These are phyloP conservation scores for Cranoglanis bouderius DNA, from an alignment of 2,113 vertebrate genomes.

Conservation along the genomic window DNA sequence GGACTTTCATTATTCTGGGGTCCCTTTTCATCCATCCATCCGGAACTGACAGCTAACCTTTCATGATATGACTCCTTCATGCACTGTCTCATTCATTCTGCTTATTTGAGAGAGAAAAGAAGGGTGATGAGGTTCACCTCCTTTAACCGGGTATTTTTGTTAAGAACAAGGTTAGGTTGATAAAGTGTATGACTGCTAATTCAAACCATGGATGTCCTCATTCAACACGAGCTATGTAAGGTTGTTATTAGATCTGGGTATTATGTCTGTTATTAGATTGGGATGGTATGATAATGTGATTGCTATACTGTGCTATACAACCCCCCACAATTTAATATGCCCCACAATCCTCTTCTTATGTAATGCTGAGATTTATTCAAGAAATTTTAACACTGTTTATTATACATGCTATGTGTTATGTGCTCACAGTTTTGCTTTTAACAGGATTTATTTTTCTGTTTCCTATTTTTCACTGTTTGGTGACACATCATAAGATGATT, in stretches of 20 bases:
- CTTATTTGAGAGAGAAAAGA: constrained; percentile 31
- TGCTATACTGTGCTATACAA: background rate
- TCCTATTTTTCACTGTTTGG: background rate
- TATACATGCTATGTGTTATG: background rate
- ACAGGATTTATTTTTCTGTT: background rate
- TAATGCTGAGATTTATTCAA: background rate
- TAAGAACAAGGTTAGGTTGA: constrained; percentile 28
- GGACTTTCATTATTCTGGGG: constrained; percentile 48
- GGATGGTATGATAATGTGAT: constrained; percentile 16
- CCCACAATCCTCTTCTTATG: background rate
- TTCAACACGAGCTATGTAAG: constrained; percentile 31
- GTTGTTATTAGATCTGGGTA: constrained; percentile 29
- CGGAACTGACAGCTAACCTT: constrained; percentile 55
- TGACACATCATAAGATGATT: background rate
- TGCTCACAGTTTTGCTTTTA: background rate
- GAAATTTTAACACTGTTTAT: background rate
- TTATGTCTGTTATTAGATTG: constrained; percentile 27
- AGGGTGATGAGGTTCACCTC: constrained; percentile 33
- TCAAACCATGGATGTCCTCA: constrained; percentile 12
- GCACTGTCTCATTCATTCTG: constrained; percentile 47
- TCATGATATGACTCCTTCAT: constrained; percentile 42
- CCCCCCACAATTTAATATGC: background rate
- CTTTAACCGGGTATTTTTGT: constrained; percentile 15
- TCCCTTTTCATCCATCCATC: constrained; percentile 43
- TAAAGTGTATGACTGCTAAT: constrained; percentile 48